Evolutionary conservation across 2,888 invertebrate genomes (phyloP), one percentile per base, ranked within the genome.

Genomic region (Cyrtodaria siliqua): DNA sequence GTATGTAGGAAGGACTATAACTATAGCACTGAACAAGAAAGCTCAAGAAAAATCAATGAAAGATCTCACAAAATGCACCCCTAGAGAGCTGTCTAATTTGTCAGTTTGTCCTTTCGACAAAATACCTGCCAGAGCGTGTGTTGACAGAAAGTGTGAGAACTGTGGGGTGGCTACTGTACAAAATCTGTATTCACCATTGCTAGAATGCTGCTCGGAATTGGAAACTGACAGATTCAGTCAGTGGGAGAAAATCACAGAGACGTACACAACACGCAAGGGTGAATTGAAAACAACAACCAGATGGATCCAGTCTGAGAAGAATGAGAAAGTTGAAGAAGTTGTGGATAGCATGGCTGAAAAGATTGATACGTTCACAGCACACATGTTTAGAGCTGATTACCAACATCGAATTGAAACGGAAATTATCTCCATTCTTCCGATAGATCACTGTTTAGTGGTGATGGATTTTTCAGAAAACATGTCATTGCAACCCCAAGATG

Each of bases 381-480:
- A 72, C 27, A 2, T 66, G 4, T 72, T 72, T 26, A 27, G 66
- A 52, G 29, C 66, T 23, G 38, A 61, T 44, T 72, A 47, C 20
- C 72, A 72, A 33, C 64, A 71, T n/a, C 38, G 26, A 42, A 44
- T 71, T 26, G 61, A 70, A 26, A 59, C 18, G 1, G 16, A 52
- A 12, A 24, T 63, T 1, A 59, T 64, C 16, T 23, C 12, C 20
- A 26, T 44, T 14, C 53, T 70, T 1, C 75, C 75, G 26, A 44
- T 64, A 16, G 69, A 70, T 27, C 75, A 75, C 6, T 53, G 59
- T 49, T 8, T 66, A 49, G 74, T 53, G 18, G 60, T 74, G 1
- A 68, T 68, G 67, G 62, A 74, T 33, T 74, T 69, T 18, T 50
- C 59, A 27, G 63, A 75, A 44, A 69, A 75, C 42, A 42, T 60